These are phyloP conservation scores for Solenopsis invicta DNA, from an alignment of 1,140 invertebrate genomes.

Conservation along the genomic window DNA sequence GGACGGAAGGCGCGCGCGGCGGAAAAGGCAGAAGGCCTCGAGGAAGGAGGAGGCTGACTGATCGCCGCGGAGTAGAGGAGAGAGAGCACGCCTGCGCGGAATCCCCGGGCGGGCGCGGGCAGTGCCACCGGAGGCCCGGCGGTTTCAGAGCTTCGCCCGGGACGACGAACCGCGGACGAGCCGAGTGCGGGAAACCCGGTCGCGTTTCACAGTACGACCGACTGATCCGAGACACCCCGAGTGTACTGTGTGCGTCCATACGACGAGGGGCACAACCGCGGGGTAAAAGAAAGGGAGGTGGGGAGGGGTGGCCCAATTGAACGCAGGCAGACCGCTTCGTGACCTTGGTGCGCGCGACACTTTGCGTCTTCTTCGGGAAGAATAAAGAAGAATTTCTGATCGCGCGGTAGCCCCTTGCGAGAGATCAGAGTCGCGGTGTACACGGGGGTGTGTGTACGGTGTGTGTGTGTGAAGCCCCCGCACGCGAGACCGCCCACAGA, in stretches of 20 bases:
- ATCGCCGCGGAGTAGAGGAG: slow-evolving; percentile 77
- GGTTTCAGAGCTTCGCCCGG: slow-evolving; percentile 87
- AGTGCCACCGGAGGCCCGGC: slow-evolving; percentile 86
- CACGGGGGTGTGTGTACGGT: neutral
- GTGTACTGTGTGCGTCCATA: slow-evolving; percentile 28
- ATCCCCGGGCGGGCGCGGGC: slow-evolving; percentile 85
- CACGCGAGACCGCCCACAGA: neutral
- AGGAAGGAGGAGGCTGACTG: slow-evolving; percentile 76
- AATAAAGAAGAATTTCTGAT: slow-evolving; percentile 9
- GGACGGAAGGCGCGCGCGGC: no score
- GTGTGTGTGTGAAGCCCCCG: slow-evolving; percentile 10
- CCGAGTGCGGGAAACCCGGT: slow-evolving; percentile 75
- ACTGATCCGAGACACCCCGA: slow-evolving; percentile 20
- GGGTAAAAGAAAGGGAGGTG: slow-evolving; percentile 1
- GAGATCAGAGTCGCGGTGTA: neutral
- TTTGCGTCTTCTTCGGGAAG: slow-evolving; percentile 44
- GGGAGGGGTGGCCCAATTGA: slow-evolving; percentile 14
- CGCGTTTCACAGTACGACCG: slow-evolving; percentile 63
- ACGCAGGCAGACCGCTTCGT: slow-evolving; percentile 35
- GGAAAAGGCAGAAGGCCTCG: slow-evolving; percentile 68
- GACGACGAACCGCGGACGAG: slow-evolving; percentile 82
- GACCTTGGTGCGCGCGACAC: slow-evolving; percentile 57
- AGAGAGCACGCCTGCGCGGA: slow-evolving; percentile 86
- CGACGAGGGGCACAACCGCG: slow-evolving; percentile 21
- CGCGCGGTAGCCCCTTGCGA: neutral